phyloP scores from a whole-genome alignment of 1,140 invertebrate species.

The Delia radicum region DNA sequence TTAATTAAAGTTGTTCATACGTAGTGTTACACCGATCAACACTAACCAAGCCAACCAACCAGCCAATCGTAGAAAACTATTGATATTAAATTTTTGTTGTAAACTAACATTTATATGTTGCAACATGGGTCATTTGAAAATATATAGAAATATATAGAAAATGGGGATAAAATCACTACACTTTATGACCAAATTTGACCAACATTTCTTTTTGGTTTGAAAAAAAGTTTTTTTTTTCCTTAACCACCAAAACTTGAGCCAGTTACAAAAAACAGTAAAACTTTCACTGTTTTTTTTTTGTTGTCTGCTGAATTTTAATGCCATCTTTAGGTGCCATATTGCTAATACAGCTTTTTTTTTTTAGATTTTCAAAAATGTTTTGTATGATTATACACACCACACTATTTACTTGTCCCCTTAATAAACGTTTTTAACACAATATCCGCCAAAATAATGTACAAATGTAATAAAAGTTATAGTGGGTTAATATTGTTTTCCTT shows the following conservation, averaged over 20 bases:
- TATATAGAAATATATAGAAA: neutral
- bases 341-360: neutral
- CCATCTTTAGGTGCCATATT: neutral
- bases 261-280: neutral
- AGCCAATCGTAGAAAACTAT: neutral
- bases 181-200: constrained; percentile 22
- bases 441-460: neutral
- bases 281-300: constrained; percentile 17
- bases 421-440: neutral
- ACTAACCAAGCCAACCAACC: neutral
- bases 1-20: neutral
- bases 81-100: neutral
- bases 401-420: neutral
- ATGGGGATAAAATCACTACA: neutral
- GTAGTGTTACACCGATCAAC: neutral
- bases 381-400: neutral
- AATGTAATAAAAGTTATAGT: neutral
- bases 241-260: neutral
- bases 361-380: neutral
- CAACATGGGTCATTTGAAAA: constrained; percentile 17
- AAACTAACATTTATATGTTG: neutral
- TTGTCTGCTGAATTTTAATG: neutral
- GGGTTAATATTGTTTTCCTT: neutral
- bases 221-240: neutral
- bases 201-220: neutral